Conservation (phyloP, 2,113 vertebrate species). For the Vireo altiloquus region DNA sequence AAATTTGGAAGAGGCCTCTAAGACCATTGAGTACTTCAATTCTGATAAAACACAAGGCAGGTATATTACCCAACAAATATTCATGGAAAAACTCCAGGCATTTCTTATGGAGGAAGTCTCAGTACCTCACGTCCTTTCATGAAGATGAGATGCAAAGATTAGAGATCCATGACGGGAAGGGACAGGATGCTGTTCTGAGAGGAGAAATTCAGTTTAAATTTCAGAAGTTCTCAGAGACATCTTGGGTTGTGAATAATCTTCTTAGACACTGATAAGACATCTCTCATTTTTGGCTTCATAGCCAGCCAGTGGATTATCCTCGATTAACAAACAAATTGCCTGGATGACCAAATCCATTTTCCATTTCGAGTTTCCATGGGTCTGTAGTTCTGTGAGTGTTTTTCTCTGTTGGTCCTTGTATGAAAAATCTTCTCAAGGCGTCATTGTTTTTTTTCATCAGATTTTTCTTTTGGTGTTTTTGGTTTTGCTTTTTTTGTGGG, state of each 20-base stretch:
- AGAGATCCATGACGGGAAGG: neutral
- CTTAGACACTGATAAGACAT: neutral
- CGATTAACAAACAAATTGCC: neutral
- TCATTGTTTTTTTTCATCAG: accelerated
- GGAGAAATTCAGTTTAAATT: neutral
- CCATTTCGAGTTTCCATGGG: neutral
- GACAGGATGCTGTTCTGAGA: neutral
- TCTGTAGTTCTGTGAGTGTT: neutral
- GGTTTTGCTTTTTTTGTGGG: too few relatives aligned
- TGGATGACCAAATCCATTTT: neutral
- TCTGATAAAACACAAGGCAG: neutral
- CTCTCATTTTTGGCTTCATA: neutral
- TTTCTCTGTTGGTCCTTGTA: neutral
- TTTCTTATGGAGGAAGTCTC: neutral
- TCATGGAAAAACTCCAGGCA: accelerated
- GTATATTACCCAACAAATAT: neutral
- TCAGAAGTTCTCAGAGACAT: neutral
- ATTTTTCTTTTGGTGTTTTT: too few relatives aligned
- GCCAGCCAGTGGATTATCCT: neutral
- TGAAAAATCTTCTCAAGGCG: accelerated
- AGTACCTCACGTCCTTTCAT: neutral
- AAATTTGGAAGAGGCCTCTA: neutral
- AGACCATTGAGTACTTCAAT: neutral
- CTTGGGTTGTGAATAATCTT: neutral
- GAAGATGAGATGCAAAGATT: neutral